These are phyloP conservation scores for Oligia strigilis DNA, from an alignment of 2,888 invertebrate species.

Conservation along the genomic window DNA sequence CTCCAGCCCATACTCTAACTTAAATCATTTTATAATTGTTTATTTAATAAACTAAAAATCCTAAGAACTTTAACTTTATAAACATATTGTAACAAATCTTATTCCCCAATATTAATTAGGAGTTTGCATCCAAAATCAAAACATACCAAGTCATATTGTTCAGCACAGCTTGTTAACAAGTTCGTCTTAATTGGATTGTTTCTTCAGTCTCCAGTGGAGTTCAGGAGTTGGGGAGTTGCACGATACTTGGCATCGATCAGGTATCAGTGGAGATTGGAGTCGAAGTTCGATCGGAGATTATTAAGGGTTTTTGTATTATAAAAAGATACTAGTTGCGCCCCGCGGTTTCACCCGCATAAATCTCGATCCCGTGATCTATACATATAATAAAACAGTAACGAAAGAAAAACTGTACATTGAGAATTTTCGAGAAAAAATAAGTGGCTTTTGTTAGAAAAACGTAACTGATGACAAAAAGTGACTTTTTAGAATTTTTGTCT, in stretches of 20 bases:
- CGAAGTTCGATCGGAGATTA: slow-evolving; percentile 14
- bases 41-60: not conserved
- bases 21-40: not conserved
- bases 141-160: slow-evolving; percentile 53
- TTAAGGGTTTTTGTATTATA: not conserved
- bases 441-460: too few species aligned
- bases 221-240: slow-evolving; percentile 48
- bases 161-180: slow-evolving; percentile 56
- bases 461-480: too few species aligned
- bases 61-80: not conserved
- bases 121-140: slow-evolving; percentile 40
- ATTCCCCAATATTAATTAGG: slow-evolving; percentile 36
- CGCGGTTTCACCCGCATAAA: too few species aligned
- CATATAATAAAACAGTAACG: too few species aligned
- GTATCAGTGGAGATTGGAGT: slow-evolving; percentile 4
- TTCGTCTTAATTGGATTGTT: slow-evolving; percentile 66
- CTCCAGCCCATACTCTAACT: not conserved
- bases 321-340: too few species aligned
- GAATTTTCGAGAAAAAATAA: too few species aligned
- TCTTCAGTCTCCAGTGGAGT: slow-evolving; percentile 54
- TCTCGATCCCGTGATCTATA: too few species aligned
- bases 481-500: too few species aligned
- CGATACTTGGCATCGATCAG: slow-evolving; percentile 39
- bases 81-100: not conserved
- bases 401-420: too few species aligned